phyloP scores from a whole-genome alignment of 2,888 invertebrate species.

The Papilio protenor region DNA sequence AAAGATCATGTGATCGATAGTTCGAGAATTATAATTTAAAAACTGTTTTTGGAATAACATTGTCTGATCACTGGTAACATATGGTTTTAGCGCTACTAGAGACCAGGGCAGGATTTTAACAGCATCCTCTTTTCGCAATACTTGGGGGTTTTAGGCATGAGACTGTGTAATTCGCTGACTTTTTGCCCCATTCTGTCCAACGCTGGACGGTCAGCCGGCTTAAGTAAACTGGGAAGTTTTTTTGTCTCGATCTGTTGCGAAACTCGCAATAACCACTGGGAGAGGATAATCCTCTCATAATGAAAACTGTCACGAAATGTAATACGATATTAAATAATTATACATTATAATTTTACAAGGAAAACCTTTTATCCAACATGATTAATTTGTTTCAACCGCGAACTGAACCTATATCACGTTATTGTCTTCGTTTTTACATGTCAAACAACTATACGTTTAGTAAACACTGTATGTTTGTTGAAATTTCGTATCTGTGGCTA shows the following conservation, averaged over 20 bases:
- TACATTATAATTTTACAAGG: slow-evolving; percentile 2
- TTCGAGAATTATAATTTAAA: not conserved
- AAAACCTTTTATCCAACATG: not conserved
- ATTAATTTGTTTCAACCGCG: not conserved
- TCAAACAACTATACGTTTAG: not conserved
- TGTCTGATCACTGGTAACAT: too few relatives aligned
- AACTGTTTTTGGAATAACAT: not conserved
- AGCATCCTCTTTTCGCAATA: too few relatives aligned
- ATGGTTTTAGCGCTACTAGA: too few relatives aligned
- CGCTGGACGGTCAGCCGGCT: too few relatives aligned
- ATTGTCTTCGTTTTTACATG: not conserved
- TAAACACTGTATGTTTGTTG: not conserved
- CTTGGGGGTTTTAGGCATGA: too few relatives aligned
- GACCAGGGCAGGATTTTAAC: too few relatives aligned
- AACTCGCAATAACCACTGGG: not conserved
- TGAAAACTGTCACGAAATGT: slow-evolving; percentile 6
- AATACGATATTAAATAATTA: not conserved
- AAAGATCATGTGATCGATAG: not conserved
- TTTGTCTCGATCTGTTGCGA: not conserved
- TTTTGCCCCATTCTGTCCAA: too few relatives aligned
- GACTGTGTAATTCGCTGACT: too few relatives aligned
- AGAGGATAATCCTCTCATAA: slow-evolving; percentile 11
- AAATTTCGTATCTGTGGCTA: too few relatives aligned
- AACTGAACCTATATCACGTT: not conserved
- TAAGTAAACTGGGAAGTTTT: slow-evolving; percentile 3